Base-by-base conservation (phyloP, 1,140 invertebrate genomes). In the Ceratosolen solmsi region DNA sequence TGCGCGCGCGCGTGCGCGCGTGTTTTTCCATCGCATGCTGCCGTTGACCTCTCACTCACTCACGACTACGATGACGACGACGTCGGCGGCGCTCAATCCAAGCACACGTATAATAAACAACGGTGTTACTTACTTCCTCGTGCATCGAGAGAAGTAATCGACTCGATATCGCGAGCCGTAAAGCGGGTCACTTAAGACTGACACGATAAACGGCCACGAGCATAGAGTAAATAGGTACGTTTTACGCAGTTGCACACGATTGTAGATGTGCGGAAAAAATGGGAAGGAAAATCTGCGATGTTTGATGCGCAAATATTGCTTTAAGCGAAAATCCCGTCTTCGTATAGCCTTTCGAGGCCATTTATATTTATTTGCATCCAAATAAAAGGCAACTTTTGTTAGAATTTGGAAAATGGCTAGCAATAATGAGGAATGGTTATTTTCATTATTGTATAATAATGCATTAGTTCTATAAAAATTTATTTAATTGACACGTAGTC, bases 51-150 rank as follows among this genome's bases (percentile, higher is more conserved):
- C 77, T 79, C 33, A 5, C 60, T 54, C 8, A 5, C 63, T 46
- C 30, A 30, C 46, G 38, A 30, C n/a, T 33, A 63, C n/a, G 38
- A 38, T 49, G 33, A 36, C 54, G 27, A 56, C 73, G 54, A 15
- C 54, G 56, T 30, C 73, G n/a, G n/a, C 36, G 8, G 60, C 15
- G 60, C 60, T 63, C 60, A 13, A 63, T 63, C 60, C 60, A 20
- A 25, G 25, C n/a, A 60, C 73, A 68, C 65, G 46, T 79, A 60
- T 60, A 72, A 72, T 80, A 73, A 80, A 73, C 79, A 73, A 63
- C 79, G 79, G 70, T 80, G 79, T 73, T 80, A 51, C 68, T 79
- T 79, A 79, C 79, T 73, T 80, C 79, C 79, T 80, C 70, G 56
- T 73, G 77, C 70, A 54, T 63, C 70, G 79, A 70, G 76, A 78